Conservation (phyloP, 2,888 invertebrate genomes). For the Brachypterus glaber region DNA sequence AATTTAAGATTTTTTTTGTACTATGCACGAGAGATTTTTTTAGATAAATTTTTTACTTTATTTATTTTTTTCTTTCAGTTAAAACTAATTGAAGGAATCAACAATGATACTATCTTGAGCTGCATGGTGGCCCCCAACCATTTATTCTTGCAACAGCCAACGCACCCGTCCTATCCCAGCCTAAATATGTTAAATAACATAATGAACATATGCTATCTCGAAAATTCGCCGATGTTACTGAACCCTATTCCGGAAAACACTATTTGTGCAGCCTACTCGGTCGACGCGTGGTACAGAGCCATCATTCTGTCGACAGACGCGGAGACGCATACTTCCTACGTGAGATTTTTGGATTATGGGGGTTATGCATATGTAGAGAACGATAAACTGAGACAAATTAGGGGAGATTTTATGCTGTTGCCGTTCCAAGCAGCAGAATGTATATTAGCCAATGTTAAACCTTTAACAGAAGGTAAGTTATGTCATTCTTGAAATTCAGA, state of each 20-base stretch:
- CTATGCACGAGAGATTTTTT: too few relatives aligned
- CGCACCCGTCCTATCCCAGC: constrained; percentile 86
- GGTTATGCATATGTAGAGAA: constrained; percentile 77
- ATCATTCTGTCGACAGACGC: constrained; percentile 59
- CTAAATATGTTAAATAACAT: constrained; percentile 69
- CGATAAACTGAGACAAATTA: constrained; percentile 77
- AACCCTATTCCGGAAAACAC: constrained; percentile 72
- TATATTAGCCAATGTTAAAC: constrained; percentile 78
- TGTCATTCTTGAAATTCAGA: too few relatives aligned
- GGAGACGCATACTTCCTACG: constrained; percentile 62
- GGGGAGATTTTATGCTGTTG: constrained; percentile 84
- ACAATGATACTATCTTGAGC: constrained; percentile 86
- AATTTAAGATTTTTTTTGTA: too few relatives aligned
- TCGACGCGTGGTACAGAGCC: constrained; percentile 83
- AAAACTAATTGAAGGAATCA: constrained; percentile 81
- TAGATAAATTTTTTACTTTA: too few relatives aligned
- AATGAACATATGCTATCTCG: constrained; percentile 76
- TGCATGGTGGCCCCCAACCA: constrained; percentile 79
- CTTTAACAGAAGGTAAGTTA: constrained; percentile 57
- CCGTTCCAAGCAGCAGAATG: constrained; percentile 98
- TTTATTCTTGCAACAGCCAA: constrained; percentile 90
- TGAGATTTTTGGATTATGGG: constrained; percentile 91
- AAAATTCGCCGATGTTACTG: constrained; percentile 72
- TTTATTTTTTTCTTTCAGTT: constrained; percentile 47
- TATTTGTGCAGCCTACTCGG: constrained; percentile 78